Base-by-base conservation (phyloP, 2,797 vertebrate genomes). In the Hybognathus amarus region DNA sequence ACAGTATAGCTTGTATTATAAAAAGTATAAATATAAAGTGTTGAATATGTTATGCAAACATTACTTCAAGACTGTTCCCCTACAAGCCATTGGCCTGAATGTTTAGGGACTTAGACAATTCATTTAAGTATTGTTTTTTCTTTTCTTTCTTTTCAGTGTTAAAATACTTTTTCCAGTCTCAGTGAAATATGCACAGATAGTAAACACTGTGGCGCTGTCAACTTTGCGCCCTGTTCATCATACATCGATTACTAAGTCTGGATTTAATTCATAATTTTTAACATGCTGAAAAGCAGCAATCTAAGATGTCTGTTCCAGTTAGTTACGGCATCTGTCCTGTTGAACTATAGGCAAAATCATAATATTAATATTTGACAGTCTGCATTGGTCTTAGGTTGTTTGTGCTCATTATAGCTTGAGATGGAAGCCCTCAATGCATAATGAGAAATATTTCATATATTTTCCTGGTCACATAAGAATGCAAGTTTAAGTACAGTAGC, bases 61-160 rank as follows among this genome's bases (percentile, higher is more conserved):
- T 82, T 22, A 75, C 13, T 52, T 74, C 6, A 13, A 24, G 59
- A 20, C 33, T 67, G 30, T 52, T 82, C 69, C 45, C 80, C 74
- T 64, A 27, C 18, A 73, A 50, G 8, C 10, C 40, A 36, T 24
- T 63, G 9, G 13, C 13, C 8, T 73, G 27, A 64, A 36, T 64
- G 38, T 64, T 74, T 38, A 38, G 5, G 6, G 22, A 59, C 52
- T 71, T 8, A 47, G 50, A 18, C 47, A 47, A 8, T 20, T 45
- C 24, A 71, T 45, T 24, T 11, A 59, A 59, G 5, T 59, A 13
- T 11, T 1, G 20, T 12, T 33, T 1, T 22, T 7, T 15, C 1
- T 8, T 33, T 22, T 0, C 1, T 8, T 33, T 22, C 0, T 38
- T 54, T 47, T 12, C 12, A 61, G 12, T 50, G 6, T n/a, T 4